phyloP scores from a whole-genome alignment of 1,140 invertebrate genomes.

The Drosophila kurseongensis region DNA sequence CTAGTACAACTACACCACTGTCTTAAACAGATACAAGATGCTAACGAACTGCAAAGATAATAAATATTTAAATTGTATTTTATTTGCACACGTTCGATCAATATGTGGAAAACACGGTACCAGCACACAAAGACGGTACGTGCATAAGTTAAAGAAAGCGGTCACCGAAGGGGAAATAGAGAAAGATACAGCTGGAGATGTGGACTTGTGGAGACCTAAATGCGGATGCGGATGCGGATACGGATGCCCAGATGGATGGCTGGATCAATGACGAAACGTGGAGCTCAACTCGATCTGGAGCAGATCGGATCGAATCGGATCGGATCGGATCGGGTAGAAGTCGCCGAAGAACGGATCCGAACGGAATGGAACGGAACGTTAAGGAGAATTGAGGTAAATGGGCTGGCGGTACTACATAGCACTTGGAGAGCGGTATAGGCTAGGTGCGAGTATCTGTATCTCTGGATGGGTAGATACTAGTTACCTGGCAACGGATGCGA shows the following conservation, averaged over 20 bases:
- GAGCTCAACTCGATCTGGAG: conserved; percentile 57
- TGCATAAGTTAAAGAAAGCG: conserved; percentile 53
- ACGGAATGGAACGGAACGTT: background rate
- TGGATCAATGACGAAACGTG: conserved; percentile 52
- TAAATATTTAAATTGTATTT: conserved; percentile 84
- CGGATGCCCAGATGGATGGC: conserved; percentile 24
- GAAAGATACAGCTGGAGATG: conserved; percentile 20
- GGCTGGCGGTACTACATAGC: conserved; percentile 50
- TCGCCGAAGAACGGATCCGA: background rate
- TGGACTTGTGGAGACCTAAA: conserved; percentile 8
- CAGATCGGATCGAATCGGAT: conserved; percentile 17
- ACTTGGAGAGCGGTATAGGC: conserved; percentile 41
- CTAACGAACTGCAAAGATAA: conserved; percentile 84
- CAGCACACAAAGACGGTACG: conserved; percentile 28
- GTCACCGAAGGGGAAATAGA: conserved; percentile 26
- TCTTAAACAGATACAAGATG: conserved; percentile 79
- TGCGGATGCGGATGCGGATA: conserved; percentile 59
- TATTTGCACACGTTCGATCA: conserved; percentile 84
- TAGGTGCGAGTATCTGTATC: conserved; percentile 28
- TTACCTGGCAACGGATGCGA: conserved; percentile 56
- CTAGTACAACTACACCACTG: conserved; percentile 6
- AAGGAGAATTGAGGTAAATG: conserved; percentile 10
- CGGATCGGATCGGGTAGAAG: conserved; percentile 8
- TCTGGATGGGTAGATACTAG: conserved; percentile 33
- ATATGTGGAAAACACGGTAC: conserved; percentile 68